Evolutionary conservation across 2,797 vertebrate genomes (phyloP).

Genomic region (Lithobates sylvaticus): DNA sequence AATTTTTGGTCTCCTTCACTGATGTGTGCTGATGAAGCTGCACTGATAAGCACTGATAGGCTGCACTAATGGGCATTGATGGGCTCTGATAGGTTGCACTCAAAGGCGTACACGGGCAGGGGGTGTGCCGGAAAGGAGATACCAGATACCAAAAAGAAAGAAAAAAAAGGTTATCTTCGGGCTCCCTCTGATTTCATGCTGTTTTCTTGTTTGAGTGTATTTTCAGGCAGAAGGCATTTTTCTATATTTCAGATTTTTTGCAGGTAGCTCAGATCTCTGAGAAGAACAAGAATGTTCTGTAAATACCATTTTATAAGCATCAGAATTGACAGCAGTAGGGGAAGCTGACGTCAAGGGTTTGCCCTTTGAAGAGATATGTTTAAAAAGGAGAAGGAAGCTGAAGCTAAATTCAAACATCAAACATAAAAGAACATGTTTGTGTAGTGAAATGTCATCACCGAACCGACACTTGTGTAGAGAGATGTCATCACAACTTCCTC

Average conservation of each 20-base stretch:
- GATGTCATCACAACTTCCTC: background rate
- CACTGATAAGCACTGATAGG: too few species aligned
- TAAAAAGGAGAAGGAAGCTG: slow-evolving; percentile 4
- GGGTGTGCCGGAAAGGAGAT: too few species aligned
- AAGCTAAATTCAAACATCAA: slow-evolving; percentile 25
- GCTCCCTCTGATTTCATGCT: too few species aligned
- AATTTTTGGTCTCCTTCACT: too few species aligned
- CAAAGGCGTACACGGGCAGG: too few species aligned
- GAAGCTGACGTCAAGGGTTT: background rate
- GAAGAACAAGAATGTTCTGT: slow-evolving; percentile 2
- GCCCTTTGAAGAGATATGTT: background rate
- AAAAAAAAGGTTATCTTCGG: too few species aligned
- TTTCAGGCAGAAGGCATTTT: background rate
- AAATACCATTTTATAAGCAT: background rate
- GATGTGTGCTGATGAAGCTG: too few species aligned
- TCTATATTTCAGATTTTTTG: background rate
- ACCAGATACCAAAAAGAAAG: too few species aligned
- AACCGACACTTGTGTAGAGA: background rate
- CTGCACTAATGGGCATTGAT: too few species aligned
- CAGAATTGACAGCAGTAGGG: background rate
- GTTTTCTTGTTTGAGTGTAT: too few species aligned
- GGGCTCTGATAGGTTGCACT: too few species aligned
- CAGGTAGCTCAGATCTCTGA: background rate
- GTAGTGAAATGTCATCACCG: background rate
- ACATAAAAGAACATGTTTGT: background rate